phyloP scores from a whole-genome alignment of 2,113 vertebrate species.

The Rostratula benghalensis region DNA sequence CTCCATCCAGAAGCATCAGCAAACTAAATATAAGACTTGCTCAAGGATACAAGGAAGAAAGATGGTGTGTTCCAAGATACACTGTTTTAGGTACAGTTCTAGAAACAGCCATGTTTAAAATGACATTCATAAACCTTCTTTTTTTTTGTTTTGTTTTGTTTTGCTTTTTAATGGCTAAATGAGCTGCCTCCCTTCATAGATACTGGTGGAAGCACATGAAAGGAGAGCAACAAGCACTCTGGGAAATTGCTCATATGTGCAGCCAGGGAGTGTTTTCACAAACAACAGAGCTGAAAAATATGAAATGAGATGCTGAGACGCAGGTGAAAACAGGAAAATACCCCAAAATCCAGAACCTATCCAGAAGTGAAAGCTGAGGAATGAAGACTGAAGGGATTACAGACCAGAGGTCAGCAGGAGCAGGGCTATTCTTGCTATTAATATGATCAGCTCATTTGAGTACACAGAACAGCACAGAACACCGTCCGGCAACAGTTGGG shows the following conservation, averaged over 20 bases:
- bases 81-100: not conserved
- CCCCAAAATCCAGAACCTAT: not conserved
- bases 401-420: not conserved
- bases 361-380: not conserved
- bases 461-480: not conserved
- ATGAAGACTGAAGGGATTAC: not conserved
- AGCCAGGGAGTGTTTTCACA: not conserved
- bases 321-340: not conserved
- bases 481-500: not conserved
- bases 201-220: not conserved
- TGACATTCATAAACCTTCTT: not conserved
- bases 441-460: not conserved
- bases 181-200: not conserved
- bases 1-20: not conserved
- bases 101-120: not conserved
- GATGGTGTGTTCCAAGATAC: not conserved
- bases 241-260: not conserved
- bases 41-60: not conserved
- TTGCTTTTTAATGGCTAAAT: not conserved
- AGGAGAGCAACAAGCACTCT: not conserved
- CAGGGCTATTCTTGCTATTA: not conserved
- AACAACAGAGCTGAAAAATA: not conserved
- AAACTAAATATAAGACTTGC: not conserved
- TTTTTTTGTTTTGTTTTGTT: not conserved
- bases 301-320: conserved; percentile 26